These are phyloP conservation scores for Thymallus thymallus DNA, from an alignment of 2,113 vertebrate species.

Conservation along the genomic window DNA sequence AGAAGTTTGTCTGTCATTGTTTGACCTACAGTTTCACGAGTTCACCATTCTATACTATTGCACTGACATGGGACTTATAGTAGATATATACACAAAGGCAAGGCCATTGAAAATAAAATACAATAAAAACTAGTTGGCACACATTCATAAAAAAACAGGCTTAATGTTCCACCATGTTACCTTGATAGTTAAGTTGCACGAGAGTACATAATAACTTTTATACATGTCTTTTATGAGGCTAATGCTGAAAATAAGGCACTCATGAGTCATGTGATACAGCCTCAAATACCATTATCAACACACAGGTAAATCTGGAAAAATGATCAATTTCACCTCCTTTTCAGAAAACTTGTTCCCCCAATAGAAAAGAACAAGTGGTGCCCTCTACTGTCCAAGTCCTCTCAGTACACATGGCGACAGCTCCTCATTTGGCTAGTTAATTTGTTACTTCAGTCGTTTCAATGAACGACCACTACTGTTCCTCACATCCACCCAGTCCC, in stretches of 20 bases:
- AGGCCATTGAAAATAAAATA: slow-evolving; percentile 52
- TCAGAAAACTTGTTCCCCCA: too few relatives aligned
- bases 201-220: neutral
- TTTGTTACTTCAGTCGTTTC: neutral
- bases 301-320: too few relatives aligned
- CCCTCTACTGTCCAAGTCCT: too few relatives aligned
- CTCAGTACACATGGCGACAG: neutral
- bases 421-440: neutral
- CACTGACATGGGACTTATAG: slow-evolving; percentile 45
- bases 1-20: slow-evolving; percentile 43
- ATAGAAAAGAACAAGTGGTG: too few relatives aligned
- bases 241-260: too few relatives aligned
- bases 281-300: too few relatives aligned
- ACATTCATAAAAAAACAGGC: slow-evolving; percentile 2
- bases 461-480: slow-evolving; percentile 10
- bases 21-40: slow-evolving; percentile 66
- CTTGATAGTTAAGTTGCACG: too few relatives aligned
- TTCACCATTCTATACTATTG: slow-evolving; percentile 39
- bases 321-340: too few relatives aligned
- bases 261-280: too few relatives aligned
- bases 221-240: too few relatives aligned
- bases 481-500: neutral
- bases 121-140: neutral
- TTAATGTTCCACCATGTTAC: slow-evolving; percentile 19
- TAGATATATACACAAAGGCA: slow-evolving; percentile 52